Evolutionary conservation across 2,113 vertebrate genomes (phyloP).

Genomic region (Anguilla japonica): DNA sequence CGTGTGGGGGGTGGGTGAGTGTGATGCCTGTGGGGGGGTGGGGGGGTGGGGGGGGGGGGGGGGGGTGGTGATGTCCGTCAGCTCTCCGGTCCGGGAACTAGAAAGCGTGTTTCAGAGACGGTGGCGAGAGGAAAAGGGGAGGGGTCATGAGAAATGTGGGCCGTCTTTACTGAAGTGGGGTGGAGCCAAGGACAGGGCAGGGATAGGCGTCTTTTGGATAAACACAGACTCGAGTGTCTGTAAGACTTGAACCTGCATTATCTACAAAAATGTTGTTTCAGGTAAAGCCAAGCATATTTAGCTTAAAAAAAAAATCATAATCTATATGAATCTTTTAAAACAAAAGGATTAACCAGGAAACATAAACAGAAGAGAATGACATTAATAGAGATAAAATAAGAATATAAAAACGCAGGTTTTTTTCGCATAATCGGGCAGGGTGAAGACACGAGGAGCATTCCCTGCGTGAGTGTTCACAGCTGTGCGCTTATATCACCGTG

Average conservation of each 20-base stretch:
- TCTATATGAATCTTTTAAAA: conserved; percentile 71
- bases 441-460: conserved; percentile 49
- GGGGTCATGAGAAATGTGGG: neutral
- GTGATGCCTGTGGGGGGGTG: too few relatives aligned
- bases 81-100: neutral
- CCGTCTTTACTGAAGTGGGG: neutral
- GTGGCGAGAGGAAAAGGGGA: neutral
- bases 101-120: neutral
- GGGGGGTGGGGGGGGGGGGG: too few relatives aligned
- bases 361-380: conserved; percentile 52
- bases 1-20: too few relatives aligned
- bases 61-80: too few relatives aligned
- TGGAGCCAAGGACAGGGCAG: conserved; percentile 1
- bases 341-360: conserved; percentile 56
- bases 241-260: conserved; percentile 44
- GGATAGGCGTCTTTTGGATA: conserved; percentile 44
- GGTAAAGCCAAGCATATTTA: conserved; percentile 64
- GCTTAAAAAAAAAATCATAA: conserved; percentile 57
- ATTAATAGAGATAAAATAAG: conserved; percentile 54
- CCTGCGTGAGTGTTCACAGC: conserved; percentile 68
- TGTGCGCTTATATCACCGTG: conserved; percentile 62
- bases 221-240: conserved; percentile 37
- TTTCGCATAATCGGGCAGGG: conserved; percentile 58
- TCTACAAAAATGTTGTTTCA: conserved; percentile 51
- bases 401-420: conserved; percentile 24